Conservation (phyloP, 2,797 vertebrate species). For the Heterohyrax brucei region DNA sequence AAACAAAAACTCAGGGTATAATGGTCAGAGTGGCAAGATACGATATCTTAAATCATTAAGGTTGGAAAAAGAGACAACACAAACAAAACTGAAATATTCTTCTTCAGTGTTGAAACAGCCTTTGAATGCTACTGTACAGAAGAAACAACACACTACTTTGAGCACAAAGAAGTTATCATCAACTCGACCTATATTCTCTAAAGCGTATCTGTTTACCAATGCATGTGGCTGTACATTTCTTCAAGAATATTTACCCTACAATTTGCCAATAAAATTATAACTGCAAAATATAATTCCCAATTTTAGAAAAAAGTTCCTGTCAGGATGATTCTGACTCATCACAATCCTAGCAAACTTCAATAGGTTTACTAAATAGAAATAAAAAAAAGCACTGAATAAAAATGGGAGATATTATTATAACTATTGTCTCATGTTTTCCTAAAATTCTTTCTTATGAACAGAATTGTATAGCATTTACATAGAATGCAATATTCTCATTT, state of each 20-base stretch:
- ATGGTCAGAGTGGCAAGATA: neutral
- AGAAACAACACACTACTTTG: conserved; percentile 13
- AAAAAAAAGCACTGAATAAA: neutral
- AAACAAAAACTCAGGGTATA: conserved; percentile 19
- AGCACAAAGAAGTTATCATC: conserved; percentile 50
- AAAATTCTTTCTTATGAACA: conserved; percentile 7
- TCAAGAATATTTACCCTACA: conserved; percentile 54
- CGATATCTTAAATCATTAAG: conserved; percentile 43
- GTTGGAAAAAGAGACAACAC: conserved; percentile 19
- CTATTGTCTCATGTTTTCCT: neutral
- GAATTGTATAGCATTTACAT: conserved; percentile 27
- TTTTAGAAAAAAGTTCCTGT: no score
- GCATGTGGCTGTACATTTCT: neutral
- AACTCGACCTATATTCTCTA: neutral
- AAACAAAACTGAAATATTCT: conserved; percentile 1
- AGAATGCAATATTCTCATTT: neutral
- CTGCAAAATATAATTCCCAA: conserved; percentile 64
- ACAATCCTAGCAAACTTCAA: neutral
- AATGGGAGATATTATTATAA: neutral
- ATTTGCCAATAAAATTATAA: conserved; percentile 56
- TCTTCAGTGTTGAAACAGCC: conserved; percentile 11
- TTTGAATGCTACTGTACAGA: conserved; percentile 56
- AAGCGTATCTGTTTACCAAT: neutral
- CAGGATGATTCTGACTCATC: no score
- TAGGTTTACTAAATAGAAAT: neutral